Percentiles rank a stretch among this genome's conserved stretches.
phyloP scores from a whole-genome alignment of 2,797 vertebrate species.

The Podarcis lilfordi region DNA sequence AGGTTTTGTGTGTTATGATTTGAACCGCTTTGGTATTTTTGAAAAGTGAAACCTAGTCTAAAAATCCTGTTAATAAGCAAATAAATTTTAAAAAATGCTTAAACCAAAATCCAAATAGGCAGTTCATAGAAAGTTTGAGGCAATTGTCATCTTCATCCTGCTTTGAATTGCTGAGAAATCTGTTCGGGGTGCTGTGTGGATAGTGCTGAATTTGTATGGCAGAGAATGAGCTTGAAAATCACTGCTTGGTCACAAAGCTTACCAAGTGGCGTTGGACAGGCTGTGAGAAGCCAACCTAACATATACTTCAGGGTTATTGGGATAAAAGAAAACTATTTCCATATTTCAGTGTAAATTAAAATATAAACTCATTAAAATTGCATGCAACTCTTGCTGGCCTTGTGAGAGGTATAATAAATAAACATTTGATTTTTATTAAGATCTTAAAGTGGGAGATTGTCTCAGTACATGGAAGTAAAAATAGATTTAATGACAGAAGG shows the following conservation, averaged over 20 bases:
- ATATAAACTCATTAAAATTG: neutral
- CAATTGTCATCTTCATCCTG: neutral
- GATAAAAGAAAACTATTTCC: neutral
- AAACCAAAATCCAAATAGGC: neutral
- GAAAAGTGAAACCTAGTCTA: neutral
- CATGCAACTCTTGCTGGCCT: neutral
- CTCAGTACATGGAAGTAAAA: neutral
- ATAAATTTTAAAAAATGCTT: neutral
- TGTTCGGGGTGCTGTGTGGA: neutral
- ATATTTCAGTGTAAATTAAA: neutral
- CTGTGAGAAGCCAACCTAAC: neutral
- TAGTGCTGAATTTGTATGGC: neutral
- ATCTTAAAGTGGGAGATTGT: neutral
- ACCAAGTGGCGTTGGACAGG: neutral
- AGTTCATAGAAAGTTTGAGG: neutral
- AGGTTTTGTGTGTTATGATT: too few relatives aligned
- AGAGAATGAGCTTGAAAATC: neutral
- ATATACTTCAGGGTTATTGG: neutral
- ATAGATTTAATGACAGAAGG: neutral
- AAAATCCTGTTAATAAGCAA: neutral
- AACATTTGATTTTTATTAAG: neutral
- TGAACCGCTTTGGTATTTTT: too few relatives aligned
- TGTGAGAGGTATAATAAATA: conserved; percentile 2
- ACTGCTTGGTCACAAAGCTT: neutral
- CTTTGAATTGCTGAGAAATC: neutral